Conservation (phyloP, 2,797 vertebrate species). For the Hapalemur alaotrensis region DNA sequence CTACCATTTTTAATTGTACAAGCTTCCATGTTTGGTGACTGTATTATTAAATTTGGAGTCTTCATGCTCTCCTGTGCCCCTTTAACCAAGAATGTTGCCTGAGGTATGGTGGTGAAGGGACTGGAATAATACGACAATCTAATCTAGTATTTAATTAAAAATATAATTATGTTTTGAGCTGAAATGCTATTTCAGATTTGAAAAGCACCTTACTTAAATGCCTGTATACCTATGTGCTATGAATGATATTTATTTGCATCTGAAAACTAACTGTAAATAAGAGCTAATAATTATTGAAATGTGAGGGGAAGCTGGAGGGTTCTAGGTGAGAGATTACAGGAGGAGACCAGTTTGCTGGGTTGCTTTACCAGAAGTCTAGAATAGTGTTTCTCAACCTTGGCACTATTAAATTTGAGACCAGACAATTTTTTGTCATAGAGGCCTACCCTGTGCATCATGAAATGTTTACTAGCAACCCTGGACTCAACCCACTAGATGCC, state of each 20-base stretch:
- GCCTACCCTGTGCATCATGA: background rate
- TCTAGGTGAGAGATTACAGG: background rate
- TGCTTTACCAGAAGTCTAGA: background rate
- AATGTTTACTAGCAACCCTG: background rate
- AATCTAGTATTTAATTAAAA: background rate
- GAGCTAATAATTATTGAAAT: background rate
- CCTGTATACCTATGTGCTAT: background rate
- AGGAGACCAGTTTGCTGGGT: background rate
- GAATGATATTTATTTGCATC: background rate
- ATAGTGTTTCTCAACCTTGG: background rate
- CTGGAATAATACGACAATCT: background rate
- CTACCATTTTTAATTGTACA: background rate
- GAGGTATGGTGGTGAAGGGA: background rate
- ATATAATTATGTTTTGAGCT: constrained; percentile 5
- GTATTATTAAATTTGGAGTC: background rate
- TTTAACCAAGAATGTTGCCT: background rate
- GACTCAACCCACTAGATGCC: background rate
- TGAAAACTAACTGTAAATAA: background rate
- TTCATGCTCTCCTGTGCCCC: too few species aligned
- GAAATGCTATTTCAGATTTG: background rate
- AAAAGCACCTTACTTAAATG: background rate
- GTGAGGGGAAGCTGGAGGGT: background rate
- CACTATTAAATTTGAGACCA: background rate
- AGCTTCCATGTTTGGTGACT: background rate
- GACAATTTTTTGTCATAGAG: background rate